Percentiles rank a stretch among this genome's conserved stretches.
Conservation (phyloP, 1,140 invertebrate genomes). For the Tenebrio molitor region DNA sequence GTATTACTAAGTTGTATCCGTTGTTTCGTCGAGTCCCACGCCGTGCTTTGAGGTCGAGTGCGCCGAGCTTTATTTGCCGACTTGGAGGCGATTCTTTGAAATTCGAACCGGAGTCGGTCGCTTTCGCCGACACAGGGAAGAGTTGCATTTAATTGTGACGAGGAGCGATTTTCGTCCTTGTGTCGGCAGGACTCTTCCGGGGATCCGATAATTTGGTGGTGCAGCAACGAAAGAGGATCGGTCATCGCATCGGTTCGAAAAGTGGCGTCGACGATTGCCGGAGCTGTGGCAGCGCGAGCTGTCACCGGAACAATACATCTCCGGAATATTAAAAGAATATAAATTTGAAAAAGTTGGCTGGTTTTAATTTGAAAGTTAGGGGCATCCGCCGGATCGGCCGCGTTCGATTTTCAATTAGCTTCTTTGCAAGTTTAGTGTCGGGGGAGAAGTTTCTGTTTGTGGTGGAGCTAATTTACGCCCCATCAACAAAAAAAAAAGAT, state of each 20-base stretch:
- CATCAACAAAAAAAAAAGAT: conserved; percentile 45
- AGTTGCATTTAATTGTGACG: conserved; percentile 38
- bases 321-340: conserved; percentile 49
- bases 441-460: conserved; percentile 42
- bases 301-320: conserved; percentile 48
- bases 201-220: too few relatives aligned
- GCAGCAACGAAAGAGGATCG: too few relatives aligned
- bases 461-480: conserved; percentile 48
- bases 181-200: conserved; percentile 5
- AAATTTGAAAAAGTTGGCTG: conserved; percentile 46
- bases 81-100: conserved; percentile 28
- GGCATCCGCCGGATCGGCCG: conserved; percentile 3
- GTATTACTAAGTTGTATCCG: conserved; percentile 35
- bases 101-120: conserved; percentile 14
- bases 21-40: conserved; percentile 26
- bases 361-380: conserved; percentile 50
- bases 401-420: conserved; percentile 52
- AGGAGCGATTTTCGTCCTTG: conserved; percentile 14
- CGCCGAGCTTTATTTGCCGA: conserved; percentile 21
- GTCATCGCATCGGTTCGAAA: too few relatives aligned
- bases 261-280: too few relatives aligned
- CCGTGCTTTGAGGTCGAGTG: conserved; percentile 26
- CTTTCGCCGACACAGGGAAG: conserved; percentile 1
- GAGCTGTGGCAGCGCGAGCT: conserved; percentile 13
- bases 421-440: conserved; percentile 48